Percentiles rank a stretch among this genome's conserved stretches.
Evolutionary conservation across 2,113 vertebrate species (phyloP).

Genomic region (Lepus timidus): DNA sequence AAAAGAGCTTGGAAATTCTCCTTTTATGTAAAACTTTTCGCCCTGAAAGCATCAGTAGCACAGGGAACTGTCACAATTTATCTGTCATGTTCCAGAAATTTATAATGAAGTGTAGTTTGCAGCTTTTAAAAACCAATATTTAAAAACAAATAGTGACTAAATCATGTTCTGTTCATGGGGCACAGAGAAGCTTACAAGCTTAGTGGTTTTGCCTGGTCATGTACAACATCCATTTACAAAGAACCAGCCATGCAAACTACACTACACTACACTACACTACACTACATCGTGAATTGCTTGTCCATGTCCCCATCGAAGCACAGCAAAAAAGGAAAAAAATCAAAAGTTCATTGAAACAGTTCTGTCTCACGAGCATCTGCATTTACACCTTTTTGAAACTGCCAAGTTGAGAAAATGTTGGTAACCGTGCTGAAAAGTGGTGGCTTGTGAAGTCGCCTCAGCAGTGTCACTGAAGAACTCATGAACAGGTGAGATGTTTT

Average conservation of each 20-base stretch:
- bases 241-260: neutral
- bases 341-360: slow-evolving; percentile 49
- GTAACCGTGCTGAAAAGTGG: slow-evolving; percentile 39
- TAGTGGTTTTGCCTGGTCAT: slow-evolving; percentile 42
- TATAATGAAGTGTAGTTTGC: too few species aligned
- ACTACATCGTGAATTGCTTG: neutral
- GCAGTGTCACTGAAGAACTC: slow-evolving; percentile 48
- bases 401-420: slow-evolving; percentile 35
- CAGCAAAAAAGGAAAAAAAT: neutral
- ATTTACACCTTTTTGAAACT: slow-evolving; percentile 62
- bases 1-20: neutral
- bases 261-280: too few species aligned
- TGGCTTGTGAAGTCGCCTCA: too few species aligned
- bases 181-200: slow-evolving; percentile 9
- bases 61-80: neutral
- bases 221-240: neutral
- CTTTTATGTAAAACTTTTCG: too few species aligned
- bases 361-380: slow-evolving; percentile 54
- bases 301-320: slow-evolving; percentile 55
- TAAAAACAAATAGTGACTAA: slow-evolving; percentile 50
- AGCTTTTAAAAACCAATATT: too few species aligned
- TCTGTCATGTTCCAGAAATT: neutral
- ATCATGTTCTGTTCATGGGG: slow-evolving; percentile 43
- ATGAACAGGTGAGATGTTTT: slow-evolving; percentile 73
- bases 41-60: too few species aligned